Conservation (phyloP, 2,113 vertebrate species). For the Pituophis catenifer region DNA sequence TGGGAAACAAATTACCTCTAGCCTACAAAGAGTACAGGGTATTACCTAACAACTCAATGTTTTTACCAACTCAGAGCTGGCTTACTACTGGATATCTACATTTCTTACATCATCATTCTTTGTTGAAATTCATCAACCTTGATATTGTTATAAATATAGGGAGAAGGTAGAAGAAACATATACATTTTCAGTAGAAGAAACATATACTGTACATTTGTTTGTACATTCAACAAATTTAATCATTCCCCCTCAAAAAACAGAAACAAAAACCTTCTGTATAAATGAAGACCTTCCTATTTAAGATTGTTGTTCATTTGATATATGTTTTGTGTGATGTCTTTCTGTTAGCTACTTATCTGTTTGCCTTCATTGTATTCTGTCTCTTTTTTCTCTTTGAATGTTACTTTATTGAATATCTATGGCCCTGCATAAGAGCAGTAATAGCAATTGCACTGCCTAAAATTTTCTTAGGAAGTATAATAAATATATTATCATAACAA, state of each 20-base stretch:
- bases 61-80: background rate
- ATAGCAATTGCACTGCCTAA: background rate
- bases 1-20: background rate
- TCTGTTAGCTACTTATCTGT: background rate
- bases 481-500: background rate
- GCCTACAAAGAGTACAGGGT: background rate
- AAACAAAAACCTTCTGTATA: background rate
- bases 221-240: background rate
- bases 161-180: background rate
- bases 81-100: background rate
- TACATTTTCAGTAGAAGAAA: background rate
- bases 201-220: background rate
- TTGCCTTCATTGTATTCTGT: background rate
- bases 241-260: background rate
- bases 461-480: background rate
- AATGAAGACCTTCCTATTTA: background rate
- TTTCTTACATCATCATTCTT: background rate
- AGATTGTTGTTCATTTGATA: background rate
- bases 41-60: background rate
- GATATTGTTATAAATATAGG: background rate
- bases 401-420: background rate
- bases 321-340: background rate
- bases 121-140: background rate
- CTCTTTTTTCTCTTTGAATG: background rate
- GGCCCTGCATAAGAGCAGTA: background rate